Evolutionary conservation across 1,140 invertebrate species (phyloP).

Genomic region (Nomia melanderi): DNA sequence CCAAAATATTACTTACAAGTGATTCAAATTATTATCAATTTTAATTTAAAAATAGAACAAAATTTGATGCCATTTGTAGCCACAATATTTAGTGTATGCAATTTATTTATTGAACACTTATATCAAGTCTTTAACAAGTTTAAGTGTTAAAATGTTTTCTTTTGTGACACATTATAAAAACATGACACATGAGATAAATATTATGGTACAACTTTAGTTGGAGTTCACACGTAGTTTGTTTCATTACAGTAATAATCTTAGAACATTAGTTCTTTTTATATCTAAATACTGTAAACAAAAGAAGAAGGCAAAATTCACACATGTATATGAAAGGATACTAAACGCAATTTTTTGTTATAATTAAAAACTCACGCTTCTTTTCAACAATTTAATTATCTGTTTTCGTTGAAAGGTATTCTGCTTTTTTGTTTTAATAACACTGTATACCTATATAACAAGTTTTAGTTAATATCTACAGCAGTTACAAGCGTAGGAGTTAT

Average conservation of each 20-base stretch:
- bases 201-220: constrained; percentile 37
- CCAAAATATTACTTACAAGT: no score
- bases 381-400: constrained; percentile 37
- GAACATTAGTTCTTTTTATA: constrained; percentile 25
- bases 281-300: constrained; percentile 32
- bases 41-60: not conserved
- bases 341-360: constrained; percentile 22
- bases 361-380: constrained; percentile 28
- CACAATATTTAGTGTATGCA: constrained; percentile 18
- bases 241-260: constrained; percentile 29
- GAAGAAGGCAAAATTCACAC: constrained; percentile 5
- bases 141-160: constrained; percentile 35
- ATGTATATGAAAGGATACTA: constrained; percentile 17
- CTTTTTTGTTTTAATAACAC: constrained; percentile 50
- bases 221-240: constrained; percentile 22
- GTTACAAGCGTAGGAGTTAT: constrained; percentile 52
- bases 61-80: constrained; percentile 26
- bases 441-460: constrained; percentile 62
- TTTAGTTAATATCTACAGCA: constrained; percentile 60
- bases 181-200: constrained; percentile 33
- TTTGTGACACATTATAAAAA: constrained; percentile 3
- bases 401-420: constrained; percentile 42
- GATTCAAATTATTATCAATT: not conserved
- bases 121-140: constrained; percentile 38
- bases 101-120: constrained; percentile 38